Percentiles rank a stretch among this genome's conserved stretches.
phyloP scores from a whole-genome alignment of 1,140 invertebrate genomes.

The Triops cancriformis region DNA sequence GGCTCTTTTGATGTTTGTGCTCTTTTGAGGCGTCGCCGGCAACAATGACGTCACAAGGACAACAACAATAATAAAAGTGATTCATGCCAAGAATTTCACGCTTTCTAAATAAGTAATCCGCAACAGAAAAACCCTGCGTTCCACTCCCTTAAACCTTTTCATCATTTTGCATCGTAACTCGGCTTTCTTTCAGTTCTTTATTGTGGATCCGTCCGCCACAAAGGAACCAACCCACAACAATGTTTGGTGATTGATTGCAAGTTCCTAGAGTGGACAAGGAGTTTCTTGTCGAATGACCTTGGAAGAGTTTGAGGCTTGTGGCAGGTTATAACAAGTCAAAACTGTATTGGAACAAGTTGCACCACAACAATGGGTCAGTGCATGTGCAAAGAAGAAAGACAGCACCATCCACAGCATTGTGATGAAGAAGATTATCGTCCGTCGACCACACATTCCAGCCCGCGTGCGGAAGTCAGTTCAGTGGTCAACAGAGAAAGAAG shows the following conservation, averaged over 20 bases:
- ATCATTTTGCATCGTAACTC: no score
- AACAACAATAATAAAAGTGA: slow-evolving; percentile 9
- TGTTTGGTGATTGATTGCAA: no score
- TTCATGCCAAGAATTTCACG: slow-evolving; percentile 3
- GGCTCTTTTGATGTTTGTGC: no score
- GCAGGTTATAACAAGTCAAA: no score
- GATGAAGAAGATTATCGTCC: slow-evolving; percentile 18
- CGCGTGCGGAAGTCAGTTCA: slow-evolving; percentile 14
- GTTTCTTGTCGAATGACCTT: no score
- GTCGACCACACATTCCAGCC: not conserved
- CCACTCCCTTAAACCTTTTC: not conserved
- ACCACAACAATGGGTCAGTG: slow-evolving; percentile 34
- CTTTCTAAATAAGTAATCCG: slow-evolving; percentile 6
- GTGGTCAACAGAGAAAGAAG: slow-evolving; percentile 25
- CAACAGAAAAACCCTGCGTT: not conserved
- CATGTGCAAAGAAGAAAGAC: slow-evolving; percentile 34
- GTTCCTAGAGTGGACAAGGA: no score
- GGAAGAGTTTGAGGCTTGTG: no score
- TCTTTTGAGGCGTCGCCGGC: no score
- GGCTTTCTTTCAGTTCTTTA: no score
- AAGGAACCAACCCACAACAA: no score
- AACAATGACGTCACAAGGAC: not conserved
- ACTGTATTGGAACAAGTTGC: not conserved
- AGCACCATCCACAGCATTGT: slow-evolving; percentile 14
- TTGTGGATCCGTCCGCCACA: no score